Evolutionary conservation across 1,140 invertebrate genomes (phyloP).

Genomic region (Adoxophyes honmai): DNA sequence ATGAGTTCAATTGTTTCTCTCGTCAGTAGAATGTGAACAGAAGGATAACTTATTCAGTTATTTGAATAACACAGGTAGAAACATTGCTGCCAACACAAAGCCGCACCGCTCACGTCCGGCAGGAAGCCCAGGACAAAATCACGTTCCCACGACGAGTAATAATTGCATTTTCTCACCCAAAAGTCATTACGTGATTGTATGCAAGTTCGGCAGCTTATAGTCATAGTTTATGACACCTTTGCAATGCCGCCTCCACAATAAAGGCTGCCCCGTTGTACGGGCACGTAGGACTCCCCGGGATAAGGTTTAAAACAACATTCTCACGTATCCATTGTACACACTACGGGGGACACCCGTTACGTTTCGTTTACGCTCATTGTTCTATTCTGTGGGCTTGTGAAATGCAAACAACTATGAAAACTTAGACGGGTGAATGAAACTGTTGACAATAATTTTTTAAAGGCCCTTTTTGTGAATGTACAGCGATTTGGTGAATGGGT

Average conservation of each 20-base stretch:
- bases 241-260: conserved; percentile 56
- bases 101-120: not conserved
- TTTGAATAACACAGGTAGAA: not conserved
- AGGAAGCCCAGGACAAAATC: conserved; percentile 15
- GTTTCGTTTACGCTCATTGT: conserved; percentile 65
- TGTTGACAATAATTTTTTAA: not conserved
- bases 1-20: too few relatives aligned
- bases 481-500: conserved; percentile 44
- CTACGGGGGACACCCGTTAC: conserved; percentile 57
- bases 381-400: conserved; percentile 60
- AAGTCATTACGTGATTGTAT: conserved; percentile 67
- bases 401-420: conserved; percentile 54
- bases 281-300: conserved; percentile 59
- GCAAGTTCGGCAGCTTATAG: conserved; percentile 59
- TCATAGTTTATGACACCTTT: conserved; percentile 67
- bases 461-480: conserved; percentile 1
- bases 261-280: conserved; percentile 42
- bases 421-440: conserved; percentile 39
- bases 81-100: not conserved
- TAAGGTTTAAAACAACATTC: conserved; percentile 60
- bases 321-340: conserved; percentile 70
- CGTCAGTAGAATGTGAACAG: too few relatives aligned
- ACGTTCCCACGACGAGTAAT: conserved; percentile 63
- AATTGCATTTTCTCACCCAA: conserved; percentile 59
- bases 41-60: too few relatives aligned